Conservation (phyloP, 2,888 invertebrate species). For the Drosophila kokeensis region DNA sequence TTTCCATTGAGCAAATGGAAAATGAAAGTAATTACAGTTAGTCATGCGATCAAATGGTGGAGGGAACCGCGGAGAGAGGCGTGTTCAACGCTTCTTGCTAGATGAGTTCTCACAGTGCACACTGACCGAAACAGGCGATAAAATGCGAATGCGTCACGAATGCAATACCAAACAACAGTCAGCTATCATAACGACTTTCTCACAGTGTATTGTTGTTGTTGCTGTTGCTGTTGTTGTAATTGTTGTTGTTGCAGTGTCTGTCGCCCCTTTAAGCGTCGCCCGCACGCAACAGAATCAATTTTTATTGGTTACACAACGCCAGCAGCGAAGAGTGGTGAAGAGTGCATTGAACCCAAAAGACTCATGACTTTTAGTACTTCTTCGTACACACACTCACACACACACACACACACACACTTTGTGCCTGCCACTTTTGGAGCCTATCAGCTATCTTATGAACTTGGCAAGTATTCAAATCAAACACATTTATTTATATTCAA, state of each 20-base stretch:
- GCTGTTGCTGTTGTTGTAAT: neutral
- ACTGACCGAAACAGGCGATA: conserved; percentile 29
- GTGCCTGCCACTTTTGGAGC: conserved; percentile 4
- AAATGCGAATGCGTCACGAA: conserved; percentile 35
- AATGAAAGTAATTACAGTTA: conserved; percentile 73
- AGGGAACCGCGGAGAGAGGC: neutral
- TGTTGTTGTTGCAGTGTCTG: neutral
- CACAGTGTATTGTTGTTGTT: conserved; percentile 26
- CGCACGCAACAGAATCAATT: conserved; percentile 71
- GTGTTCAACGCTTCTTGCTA: conserved; percentile 13
- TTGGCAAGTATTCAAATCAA: neutral
- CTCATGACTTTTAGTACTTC: conserved; percentile 73
- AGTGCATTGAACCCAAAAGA: conserved; percentile 68
- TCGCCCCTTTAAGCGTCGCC: conserved; percentile 25
- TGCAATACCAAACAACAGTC: conserved; percentile 49
- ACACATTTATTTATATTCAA: neutral
- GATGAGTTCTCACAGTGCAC: conserved; percentile 36
- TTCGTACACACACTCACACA: conserved; percentile 21
- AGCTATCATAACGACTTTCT: conserved; percentile 36
- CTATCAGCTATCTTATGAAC: neutral
- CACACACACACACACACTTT: conserved; percentile 2
- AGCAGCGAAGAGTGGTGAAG: conserved; percentile 45
- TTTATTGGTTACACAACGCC: conserved; percentile 76
- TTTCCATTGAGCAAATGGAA: conserved; percentile 61
- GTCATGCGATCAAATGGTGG: conserved; percentile 53